phyloP scores from a whole-genome alignment of 2,888 invertebrate genomes.

The Tortrix viridana region DNA sequence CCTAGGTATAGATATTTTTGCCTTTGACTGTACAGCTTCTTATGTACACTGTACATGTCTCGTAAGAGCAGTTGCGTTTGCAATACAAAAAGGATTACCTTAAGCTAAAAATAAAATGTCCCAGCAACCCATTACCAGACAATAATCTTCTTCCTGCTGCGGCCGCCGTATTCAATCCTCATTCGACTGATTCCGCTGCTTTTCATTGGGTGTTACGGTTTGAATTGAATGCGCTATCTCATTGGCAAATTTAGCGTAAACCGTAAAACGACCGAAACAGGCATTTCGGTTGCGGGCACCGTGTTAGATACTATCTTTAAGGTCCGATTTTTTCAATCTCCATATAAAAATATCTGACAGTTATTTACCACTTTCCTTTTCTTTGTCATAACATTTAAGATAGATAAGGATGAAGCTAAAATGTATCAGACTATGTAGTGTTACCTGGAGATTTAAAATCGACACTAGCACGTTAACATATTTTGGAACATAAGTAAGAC shows the following conservation, averaged over 20 bases:
- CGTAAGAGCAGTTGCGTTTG: background rate
- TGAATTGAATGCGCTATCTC: constrained; percentile 36
- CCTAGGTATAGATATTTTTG: too few species aligned
- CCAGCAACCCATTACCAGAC: constrained; percentile 19
- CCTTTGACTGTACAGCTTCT: too few species aligned
- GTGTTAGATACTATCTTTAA: background rate
- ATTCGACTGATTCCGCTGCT: constrained; percentile 13
- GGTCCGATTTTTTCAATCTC: too few species aligned
- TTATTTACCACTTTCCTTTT: too few species aligned
- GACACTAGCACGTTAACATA: too few species aligned
- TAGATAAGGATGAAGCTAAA: too few species aligned
- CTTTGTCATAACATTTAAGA: too few species aligned
- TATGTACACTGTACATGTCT: constrained; percentile 5
- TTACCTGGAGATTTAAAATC: too few species aligned
- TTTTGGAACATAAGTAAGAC: too few species aligned
- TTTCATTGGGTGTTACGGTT: constrained; percentile 34
- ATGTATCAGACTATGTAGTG: too few species aligned
- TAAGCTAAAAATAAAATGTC: constrained; percentile 1
- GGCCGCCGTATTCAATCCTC: constrained; percentile 13
- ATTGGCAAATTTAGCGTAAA: constrained; percentile 43
- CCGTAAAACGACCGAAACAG: constrained; percentile 35
- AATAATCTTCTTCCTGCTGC: constrained; percentile 1
- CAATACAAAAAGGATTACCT: background rate
- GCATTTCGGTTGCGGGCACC: background rate
- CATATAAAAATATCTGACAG: too few species aligned